Base-by-base conservation (phyloP, 2,113 vertebrate species). In the Strix aluco region DNA sequence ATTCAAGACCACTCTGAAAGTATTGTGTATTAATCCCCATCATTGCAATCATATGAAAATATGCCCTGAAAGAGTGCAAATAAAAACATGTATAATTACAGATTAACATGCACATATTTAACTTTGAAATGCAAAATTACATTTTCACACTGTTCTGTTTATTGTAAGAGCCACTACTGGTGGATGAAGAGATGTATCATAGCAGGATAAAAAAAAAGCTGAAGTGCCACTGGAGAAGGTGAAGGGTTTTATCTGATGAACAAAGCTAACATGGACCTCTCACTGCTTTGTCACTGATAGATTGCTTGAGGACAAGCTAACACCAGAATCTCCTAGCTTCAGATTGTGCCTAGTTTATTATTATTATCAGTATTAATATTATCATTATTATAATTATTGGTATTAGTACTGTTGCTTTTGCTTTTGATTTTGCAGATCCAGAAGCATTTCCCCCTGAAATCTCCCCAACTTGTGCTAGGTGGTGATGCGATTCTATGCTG, bases 21-120 rank as follows among this genome's bases (percentile, higher is more conserved):
- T 98, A 58, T 34, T 92, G 98, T 10, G 98, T 99, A 82, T 99
- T 99, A 42, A 99, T 73, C 32, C 99, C 98, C 97, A 99, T 98
- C 51, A 97, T 98, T 83, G 98, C 98, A 94, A 98, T 98, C 18
- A 90, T 92, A 78, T 98, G 98, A 55, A 98, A 69, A 81, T 95
- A 84, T 49, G 94, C 14, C 71, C 99, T 99, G 95, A 52, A 97
- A 95, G 30, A 84, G 49, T 38, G 36, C 71, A 86, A 92, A 86
- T 57, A 89, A 78, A 90, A 63, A 2, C 54, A 75, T 23, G 10
- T 23, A 63, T 52, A 70, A 90, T 84, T 70, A 88, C 16, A 67
- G 47, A 86, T 61, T 62, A 91, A 82, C 67, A 66, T 51, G 30
- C 21, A 62, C 21, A 55, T 88, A 42, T 78, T 79, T 77, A 79